Evolutionary conservation across 2,797 vertebrate genomes (phyloP), one percentile per base, ranked within the genome.

Genomic region (Chelmon rostratus): DNA sequence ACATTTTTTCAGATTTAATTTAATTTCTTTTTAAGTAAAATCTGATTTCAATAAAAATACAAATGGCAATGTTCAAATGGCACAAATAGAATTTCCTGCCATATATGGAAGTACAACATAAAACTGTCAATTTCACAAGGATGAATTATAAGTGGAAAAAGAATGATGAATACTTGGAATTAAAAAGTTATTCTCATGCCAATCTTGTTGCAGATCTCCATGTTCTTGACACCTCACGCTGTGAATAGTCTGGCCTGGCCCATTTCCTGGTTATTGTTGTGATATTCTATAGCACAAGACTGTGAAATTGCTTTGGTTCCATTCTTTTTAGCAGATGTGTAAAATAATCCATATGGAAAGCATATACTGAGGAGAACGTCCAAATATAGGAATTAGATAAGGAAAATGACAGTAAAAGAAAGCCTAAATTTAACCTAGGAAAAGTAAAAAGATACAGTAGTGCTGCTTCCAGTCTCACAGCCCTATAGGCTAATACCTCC

Each of bases 181-280:
- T 42, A 42, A 13, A 25, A 42, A 25, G 1, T 6, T 42, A n/a
- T 37, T 25, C 33, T 23, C 5, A 1, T 37, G 7, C 37, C 19
- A 8, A 40, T 54, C 18, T 61, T 2, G 8, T 35, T 49, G 40
- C 62, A 66, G 46, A 31, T 63, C 13, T 33, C 37, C 15, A 35
- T 35, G 15, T 33, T 61, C 8, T 42, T 56, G 28, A 68, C 65
- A 37, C 63, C 47, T 81, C 70, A 58, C 28, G 23, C 73, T 77
- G 78, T 72, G 77, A 84, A 78, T 68, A 71, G n/a, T n/a, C n/a
- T n/a, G n/a, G n/a, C n/a, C n/a, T n/a, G n/a, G 47, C 76, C 56
- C 21, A 10, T 23, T 75, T 37, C 8, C 33, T 38, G 37, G 11
- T 42, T 74, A 47, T 54, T 77, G 53, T 52, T 35, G 68, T 33